phyloP scores from a whole-genome alignment of 2,797 vertebrate genomes.

The Chiroxiphia lanceolata region DNA sequence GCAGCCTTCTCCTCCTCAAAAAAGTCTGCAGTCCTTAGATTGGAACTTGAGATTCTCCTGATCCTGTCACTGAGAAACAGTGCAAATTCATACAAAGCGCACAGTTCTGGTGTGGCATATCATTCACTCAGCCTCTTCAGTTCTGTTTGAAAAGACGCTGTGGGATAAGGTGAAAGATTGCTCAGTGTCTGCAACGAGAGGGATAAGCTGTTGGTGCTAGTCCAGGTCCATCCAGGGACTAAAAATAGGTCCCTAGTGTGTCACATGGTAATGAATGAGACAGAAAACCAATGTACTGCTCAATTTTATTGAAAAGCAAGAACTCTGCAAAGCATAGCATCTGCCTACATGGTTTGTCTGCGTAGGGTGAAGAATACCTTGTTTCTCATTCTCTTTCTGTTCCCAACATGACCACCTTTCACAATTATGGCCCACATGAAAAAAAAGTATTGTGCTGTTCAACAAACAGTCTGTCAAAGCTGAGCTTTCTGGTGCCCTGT shows the following conservation, averaged over 20 bases:
- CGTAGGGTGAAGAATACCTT: neutral
- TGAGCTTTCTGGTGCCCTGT: neutral
- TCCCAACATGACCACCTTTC: neutral
- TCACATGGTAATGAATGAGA: neutral
- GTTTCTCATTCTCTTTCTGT: neutral
- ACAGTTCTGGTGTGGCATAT: neutral
- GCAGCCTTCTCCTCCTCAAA: neutral
- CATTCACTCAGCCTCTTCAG: neutral
- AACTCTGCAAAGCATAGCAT: neutral
- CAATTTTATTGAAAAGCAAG: slow-evolving; percentile 10
- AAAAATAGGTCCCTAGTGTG: neutral
- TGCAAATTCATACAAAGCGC: neutral
- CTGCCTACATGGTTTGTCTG: neutral
- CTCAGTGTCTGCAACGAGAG: neutral
- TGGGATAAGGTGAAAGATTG: neutral
- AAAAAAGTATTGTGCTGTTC: neutral
- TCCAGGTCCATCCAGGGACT: neutral
- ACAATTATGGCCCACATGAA: neutral
- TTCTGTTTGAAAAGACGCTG: neutral
- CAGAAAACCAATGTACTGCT: neutral
- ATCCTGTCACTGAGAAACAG: neutral
- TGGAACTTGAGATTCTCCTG: neutral
- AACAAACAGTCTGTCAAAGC: neutral
- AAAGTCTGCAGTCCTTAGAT: neutral
- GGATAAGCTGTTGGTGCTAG: neutral